Percentiles rank a stretch among this genome's conserved stretches.
These are phyloP conservation scores for Pseudocheirus occidentalis DNA, from an alignment of 2,797 vertebrate species.

Conservation along the genomic window DNA sequence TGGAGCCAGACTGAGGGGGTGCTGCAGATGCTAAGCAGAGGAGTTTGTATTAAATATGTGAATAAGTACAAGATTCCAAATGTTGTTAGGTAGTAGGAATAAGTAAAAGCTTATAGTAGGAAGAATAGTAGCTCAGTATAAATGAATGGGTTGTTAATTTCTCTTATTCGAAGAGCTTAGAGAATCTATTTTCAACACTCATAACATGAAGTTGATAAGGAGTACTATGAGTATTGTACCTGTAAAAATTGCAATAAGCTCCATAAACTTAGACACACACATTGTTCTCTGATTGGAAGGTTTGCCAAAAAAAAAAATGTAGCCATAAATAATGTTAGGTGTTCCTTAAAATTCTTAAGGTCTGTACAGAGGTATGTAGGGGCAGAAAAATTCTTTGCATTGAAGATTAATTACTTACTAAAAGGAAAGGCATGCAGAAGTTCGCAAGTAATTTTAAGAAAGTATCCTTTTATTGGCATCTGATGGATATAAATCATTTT, in stretches of 20 bases:
- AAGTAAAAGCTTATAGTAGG: not conserved
- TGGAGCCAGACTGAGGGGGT: not conserved
- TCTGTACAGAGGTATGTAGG: not conserved
- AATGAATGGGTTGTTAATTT: not conserved
- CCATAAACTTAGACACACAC: not conserved
- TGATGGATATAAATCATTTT: not conserved
- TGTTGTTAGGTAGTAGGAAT: not conserved
- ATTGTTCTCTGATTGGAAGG: not conserved
- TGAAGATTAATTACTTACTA: not conserved
- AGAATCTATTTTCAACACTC: not conserved
- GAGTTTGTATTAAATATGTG: not conserved
- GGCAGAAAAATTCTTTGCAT: not conserved
- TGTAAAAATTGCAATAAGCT: not conserved
- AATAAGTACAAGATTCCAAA: not conserved
- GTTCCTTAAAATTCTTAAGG: not conserved
- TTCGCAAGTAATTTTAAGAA: not conserved
- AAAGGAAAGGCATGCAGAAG: not conserved
- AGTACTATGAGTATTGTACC: not conserved
- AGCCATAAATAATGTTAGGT: not conserved
- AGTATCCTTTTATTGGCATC: not conserved
- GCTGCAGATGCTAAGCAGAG: not conserved
- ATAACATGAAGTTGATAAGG: not conserved
- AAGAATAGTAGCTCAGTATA: not conserved
- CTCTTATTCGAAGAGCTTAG: not conserved
- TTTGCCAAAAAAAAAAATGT: not conserved